Evolutionary conservation across 2,888 invertebrate species (phyloP), one percentile per base, ranked within the genome.

Genomic region (Hemicrepidius hirtus): DNA sequence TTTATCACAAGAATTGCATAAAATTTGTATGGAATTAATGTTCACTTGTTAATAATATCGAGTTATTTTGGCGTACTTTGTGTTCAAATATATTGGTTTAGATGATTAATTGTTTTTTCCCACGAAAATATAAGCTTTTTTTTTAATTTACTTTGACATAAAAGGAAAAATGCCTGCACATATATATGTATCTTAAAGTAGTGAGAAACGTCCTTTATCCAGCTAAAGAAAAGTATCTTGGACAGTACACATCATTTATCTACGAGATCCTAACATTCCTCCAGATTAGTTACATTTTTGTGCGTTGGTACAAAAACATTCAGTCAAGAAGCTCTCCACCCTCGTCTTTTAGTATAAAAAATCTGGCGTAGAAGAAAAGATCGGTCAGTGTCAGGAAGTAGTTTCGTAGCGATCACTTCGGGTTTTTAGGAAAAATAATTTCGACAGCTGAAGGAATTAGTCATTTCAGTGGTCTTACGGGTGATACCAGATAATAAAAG

Each of bases 161-260:
- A 49, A 20, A 21, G 12, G 12, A 49, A 49, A 21, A 21, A 49
- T 10, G 0, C 1, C 5, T 7, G 21, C 18, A 21, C 49, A 21
- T 10, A 49, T 49, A 49, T 49, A 49, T 12, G 13, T 13, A 13
- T 40, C n/a, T 13, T 20, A 44, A 21, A 12, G 21, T 9, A 49
- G 49, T 21, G 21, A 12, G 18, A 49, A 49, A 18, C 49, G 18
- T 21, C 49, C 5, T 21, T 49, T 21, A 49, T 49, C 49, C 49
- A 49, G 12, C 18, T 21, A 49, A 49, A 20, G 49, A 49, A 49
- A 10, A 49, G 49, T 49, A 49, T 20, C 49, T 49, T 9, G 49
- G 49, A 49, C 49, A 49, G 49, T 49, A 49, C 49, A 49, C 49
- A 49, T 49, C 49, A 49, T 49, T 49, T 49, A 49, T 49, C 49